phyloP scores from a whole-genome alignment of 2,888 invertebrate genomes.

The Aphidius colemani region DNA sequence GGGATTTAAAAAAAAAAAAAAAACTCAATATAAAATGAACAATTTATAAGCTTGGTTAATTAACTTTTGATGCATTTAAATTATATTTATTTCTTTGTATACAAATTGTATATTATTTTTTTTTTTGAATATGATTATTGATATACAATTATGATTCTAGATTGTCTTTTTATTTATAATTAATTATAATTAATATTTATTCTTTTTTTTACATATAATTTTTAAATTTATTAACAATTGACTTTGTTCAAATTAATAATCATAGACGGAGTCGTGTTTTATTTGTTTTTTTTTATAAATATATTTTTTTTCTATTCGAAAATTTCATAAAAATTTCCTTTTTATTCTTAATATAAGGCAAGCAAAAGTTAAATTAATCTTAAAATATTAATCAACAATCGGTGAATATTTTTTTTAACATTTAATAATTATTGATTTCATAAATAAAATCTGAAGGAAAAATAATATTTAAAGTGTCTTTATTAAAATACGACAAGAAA shows the following conservation, averaged over 20 bases:
- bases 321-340: neutral
- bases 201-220: constrained; percentile 1
- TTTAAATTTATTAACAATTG: neutral
- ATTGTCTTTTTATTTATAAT: constrained; percentile 19
- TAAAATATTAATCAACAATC: constrained; percentile 14
- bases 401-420: neutral
- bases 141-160: constrained; percentile 45
- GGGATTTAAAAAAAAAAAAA: too few relatives aligned
- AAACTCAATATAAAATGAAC: too few relatives aligned
- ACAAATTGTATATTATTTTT: constrained; percentile 55
- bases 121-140: constrained; percentile 53
- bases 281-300: neutral
- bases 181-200: constrained; percentile 15
- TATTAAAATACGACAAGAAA: constrained; percentile 54
- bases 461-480: constrained; percentile 43
- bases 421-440: too few relatives aligned
- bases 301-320: neutral
- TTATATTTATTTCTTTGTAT: constrained; percentile 44
- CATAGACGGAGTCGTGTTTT: neutral
- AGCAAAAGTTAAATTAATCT: constrained; percentile 5
- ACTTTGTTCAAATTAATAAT: neutral
- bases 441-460: constrained; percentile 20
- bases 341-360: neutral
- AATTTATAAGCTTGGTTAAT: constrained; percentile 37
- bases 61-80: constrained; percentile 56